Evolutionary conservation across 2,888 invertebrate species (phyloP).

Genomic region (Ectobius pallidus): DNA sequence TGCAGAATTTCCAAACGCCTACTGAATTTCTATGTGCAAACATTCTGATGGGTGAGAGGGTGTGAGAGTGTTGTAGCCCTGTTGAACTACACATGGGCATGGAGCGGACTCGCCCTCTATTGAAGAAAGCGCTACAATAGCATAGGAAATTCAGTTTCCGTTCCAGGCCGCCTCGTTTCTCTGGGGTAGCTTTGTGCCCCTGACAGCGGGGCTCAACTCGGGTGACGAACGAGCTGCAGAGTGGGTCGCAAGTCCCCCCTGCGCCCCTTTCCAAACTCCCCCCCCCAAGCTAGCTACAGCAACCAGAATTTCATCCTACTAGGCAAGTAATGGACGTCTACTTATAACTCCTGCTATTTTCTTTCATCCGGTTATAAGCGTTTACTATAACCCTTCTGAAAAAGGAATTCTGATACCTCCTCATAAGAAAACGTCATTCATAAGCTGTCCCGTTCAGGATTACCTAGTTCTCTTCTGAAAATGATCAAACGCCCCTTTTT

Average conservation of each 20-base stretch:
- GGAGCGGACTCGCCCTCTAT: neutral
- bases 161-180: conserved; percentile 13
- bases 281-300: neutral
- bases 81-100: neutral
- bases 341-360: conserved; percentile 11
- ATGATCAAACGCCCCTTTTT: no score
- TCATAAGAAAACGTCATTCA: neutral
- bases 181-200: conserved; percentile 29
- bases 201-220: conserved; percentile 28
- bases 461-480: no score
- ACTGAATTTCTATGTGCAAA: no score
- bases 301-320: neutral
- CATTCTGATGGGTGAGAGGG: neutral
- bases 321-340: conserved; percentile 19
- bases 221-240: conserved; percentile 28
- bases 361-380: conserved; percentile 5
- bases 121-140: conserved; percentile 27
- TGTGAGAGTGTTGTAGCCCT: neutral
- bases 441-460: neutral
- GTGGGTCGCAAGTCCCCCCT: neutral
- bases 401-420: neutral
- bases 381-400: neutral
- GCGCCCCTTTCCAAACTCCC: neutral
- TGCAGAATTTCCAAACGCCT: no score
- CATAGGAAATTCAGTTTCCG: conserved; percentile 31